phyloP scores from a whole-genome alignment of 2,888 invertebrate genomes.

The Melangyna quadrimaculata region DNA sequence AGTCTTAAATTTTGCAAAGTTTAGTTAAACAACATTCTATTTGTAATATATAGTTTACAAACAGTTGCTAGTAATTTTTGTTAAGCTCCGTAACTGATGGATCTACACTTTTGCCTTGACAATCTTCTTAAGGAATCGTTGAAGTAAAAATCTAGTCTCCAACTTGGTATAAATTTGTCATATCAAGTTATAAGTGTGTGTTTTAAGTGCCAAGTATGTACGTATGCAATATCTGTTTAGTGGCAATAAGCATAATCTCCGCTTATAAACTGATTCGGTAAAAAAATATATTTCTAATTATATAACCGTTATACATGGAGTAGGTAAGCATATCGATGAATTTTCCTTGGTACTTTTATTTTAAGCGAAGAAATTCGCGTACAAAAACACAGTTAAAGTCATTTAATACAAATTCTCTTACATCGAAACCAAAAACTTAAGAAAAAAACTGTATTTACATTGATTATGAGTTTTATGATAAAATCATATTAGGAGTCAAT shows the following conservation, averaged over 20 bases:
- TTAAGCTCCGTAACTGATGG: neutral
- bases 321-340: too few species aligned
- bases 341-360: too few species aligned
- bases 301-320: too few species aligned
- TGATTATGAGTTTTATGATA: neutral
- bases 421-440: neutral
- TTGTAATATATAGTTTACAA: neutral
- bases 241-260: too few species aligned
- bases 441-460: too few species aligned
- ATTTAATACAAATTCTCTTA: neutral
- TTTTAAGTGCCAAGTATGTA: too few species aligned
- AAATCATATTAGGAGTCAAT: neutral
- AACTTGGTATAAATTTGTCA: neutral
- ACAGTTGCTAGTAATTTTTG: neutral
- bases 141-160: neutral
- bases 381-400: too few species aligned
- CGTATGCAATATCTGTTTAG: too few species aligned
- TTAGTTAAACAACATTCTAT: neutral
- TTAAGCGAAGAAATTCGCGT: too few species aligned
- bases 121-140: neutral
- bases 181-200: too few species aligned
- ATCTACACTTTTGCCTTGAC: neutral
- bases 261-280: too few species aligned
- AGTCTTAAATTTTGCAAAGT: neutral
- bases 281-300: too few species aligned